Base-by-base conservation (phyloP, 2,113 vertebrate species). In the Protobothrops mucrosquamatus region DNA sequence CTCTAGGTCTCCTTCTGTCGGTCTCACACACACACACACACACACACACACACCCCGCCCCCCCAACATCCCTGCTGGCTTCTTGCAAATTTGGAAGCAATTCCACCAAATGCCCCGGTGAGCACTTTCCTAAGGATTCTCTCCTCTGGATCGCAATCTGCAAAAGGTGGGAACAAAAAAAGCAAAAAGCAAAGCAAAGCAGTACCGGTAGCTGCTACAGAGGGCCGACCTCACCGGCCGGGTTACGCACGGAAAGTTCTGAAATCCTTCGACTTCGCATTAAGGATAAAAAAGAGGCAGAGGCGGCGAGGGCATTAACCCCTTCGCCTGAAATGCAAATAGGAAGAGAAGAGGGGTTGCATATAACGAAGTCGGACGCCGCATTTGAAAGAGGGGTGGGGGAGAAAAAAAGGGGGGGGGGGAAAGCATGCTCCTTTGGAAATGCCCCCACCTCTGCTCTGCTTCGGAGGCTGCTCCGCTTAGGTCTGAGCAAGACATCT, bases 401-500 rank as follows among this genome's bases (percentile, higher is more conserved):
- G 24, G 12, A 3, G 5, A 6, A 29, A 26, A 6, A 29, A 26
- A 86, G 20, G 22, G 9, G 8, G 2, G 20, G 9, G 22, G 22
- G 22, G 4, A 11, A 88, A 93, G 20, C 95, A 93, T 52, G 89
- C 92, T n/a, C 46, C 93, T 88, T 95, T 89, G 48, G 64, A 61
- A 9, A 15, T 20, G 91, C 61, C 92, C 97, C 97, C 95, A 99
- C 99, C 99, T 99, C 99, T 54, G 99, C 98, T 97, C 99, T 97
- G 97, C 99, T 99, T 97, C 98, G 98, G 92, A 99, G 98, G 97
- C 99, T 99, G 98, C 99, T 99, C 95, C 99, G 97, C 94, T 99
- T 99, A 92, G 99, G 99, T 97, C 99, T 98, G 94, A 99, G 98
- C 93, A 99, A 98, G 95, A 99, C 99, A 97, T 99, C 99, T 96